A percentile compares a stretch with the other conserved stretches of the same genome.
These are phyloP conservation scores for Numenius phaeopus DNA, from an alignment of 2,797 vertebrate species.

Conservation along the genomic window DNA sequence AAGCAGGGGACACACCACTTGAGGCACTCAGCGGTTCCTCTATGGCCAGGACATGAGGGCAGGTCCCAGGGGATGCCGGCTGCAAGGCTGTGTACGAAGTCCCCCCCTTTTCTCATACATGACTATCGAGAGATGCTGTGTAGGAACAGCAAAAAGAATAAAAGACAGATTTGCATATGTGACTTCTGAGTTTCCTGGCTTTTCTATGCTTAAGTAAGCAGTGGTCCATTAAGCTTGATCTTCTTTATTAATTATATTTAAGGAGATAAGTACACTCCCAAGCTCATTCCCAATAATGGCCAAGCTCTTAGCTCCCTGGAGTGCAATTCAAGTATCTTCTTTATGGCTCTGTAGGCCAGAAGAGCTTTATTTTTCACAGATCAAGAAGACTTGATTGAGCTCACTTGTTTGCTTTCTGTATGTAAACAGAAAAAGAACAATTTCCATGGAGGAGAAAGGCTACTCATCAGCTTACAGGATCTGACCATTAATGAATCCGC, in stretches of 20 bases:
- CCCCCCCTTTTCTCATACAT: not conserved
- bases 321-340: conserved; percentile 11
- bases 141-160: not conserved
- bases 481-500: not conserved
- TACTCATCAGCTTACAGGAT: not conserved
- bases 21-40: not conserved
- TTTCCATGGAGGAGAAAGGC: not conserved
- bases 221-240: not conserved
- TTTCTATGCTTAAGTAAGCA: not conserved
- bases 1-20: accelerated
- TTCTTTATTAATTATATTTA: conserved; percentile 45
- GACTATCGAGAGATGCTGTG: not conserved
- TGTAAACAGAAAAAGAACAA: not conserved
- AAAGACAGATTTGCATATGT: not conserved
- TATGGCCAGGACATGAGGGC: not conserved
- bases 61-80: accelerated
- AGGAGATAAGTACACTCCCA: not conserved
- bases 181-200: not conserved
- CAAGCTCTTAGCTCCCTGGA: not conserved
- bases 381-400: not conserved
- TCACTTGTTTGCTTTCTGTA: conserved; percentile 4
- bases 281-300: not conserved
- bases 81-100: not conserved
- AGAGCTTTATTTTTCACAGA: not conserved
- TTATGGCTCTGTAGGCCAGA: conserved; percentile 1